These are phyloP conservation scores for Pelodiscus sinensis DNA, from an alignment of 2,113 vertebrate genomes.

Conservation along the genomic window DNA sequence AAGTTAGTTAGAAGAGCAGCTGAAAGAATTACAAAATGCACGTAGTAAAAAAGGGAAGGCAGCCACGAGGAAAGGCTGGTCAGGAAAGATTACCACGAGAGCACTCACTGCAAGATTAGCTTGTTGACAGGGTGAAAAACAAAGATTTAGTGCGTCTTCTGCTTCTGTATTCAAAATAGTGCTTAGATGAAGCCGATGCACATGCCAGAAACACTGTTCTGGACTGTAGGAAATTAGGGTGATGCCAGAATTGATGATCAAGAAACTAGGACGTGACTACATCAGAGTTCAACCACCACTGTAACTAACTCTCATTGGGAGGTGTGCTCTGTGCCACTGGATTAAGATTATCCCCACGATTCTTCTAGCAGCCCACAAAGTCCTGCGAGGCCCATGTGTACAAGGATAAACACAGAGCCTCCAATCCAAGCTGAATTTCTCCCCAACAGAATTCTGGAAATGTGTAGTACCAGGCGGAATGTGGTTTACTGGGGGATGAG, in stretches of 20 bases:
- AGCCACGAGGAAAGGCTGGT: background rate
- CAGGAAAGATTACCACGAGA: background rate
- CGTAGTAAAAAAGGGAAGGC: background rate
- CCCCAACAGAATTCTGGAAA: rapidly evolving
- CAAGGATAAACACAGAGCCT: rapidly evolving
- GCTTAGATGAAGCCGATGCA: background rate
- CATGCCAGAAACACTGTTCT: background rate
- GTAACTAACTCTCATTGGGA: background rate
- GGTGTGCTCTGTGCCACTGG: background rate
- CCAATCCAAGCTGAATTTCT: background rate
- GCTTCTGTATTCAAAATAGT: background rate
- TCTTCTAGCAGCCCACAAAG: background rate
- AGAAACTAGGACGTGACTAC: background rate
- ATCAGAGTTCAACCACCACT: background rate
- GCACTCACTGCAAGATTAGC: background rate
- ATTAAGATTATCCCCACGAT: background rate
- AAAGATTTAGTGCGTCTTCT: background rate
- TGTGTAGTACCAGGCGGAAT: rapidly evolving
- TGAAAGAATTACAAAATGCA: background rate
- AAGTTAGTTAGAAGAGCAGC: background rate
- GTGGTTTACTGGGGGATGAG: background rate
- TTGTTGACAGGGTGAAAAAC: background rate
- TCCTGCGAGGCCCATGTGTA: background rate
- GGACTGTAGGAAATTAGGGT: background rate
- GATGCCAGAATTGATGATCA: rapidly evolving